Evolutionary conservation across 2,797 vertebrate genomes (phyloP), one percentile per base, ranked within the genome.

Genomic region (Sebastes nivosus): DNA sequence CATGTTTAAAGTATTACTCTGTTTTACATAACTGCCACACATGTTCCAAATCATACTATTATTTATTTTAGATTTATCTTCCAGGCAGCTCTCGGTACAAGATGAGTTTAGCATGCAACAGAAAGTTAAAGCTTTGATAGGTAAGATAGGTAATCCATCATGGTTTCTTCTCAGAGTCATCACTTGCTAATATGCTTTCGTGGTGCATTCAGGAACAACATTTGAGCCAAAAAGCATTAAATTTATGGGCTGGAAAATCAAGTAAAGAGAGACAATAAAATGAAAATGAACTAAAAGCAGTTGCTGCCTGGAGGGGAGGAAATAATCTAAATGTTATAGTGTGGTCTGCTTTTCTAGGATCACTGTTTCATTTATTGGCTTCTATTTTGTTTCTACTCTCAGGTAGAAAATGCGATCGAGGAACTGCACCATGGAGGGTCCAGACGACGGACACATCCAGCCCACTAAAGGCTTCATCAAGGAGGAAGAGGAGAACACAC

Each of bases 401-500:
- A 92, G 96, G 94, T 94, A 85, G 96, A 96, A 93, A 76, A 99
- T 99, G 98, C 96, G 97, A 90, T 98, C 98, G 74, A 96, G 97
- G 94, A 97, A 89, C 90, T 96, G 96, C 94, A 94, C 93, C 24
- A 92, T 95, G 88, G 96, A 97, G 90, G 94, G 91, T 91, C 95
- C 96, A 58, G 95, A 97, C 25, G 94, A 95, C 0, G 95, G 95
- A 92, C 95, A 90, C 61, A 88, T 96, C 65, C 96, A 95, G 78
- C 90, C 95, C 72, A 24, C 86, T 0, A 94, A 95, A 89, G 92
- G 84, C 72, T 95, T 91, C 88, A 88, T 84, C 64, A 89, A 93
- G 69, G 95, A 96, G 87, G 95, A 96, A 38, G 95, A 96, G 85
- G 95, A 95, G 90, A 95, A 93, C 71, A 84, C 93, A 58, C 92